A percentile compares a stretch with the other conserved stretches of the same genome.
Evolutionary conservation across 2,113 vertebrate species (phyloP).

Genomic region (Xenopus borealis): DNA sequence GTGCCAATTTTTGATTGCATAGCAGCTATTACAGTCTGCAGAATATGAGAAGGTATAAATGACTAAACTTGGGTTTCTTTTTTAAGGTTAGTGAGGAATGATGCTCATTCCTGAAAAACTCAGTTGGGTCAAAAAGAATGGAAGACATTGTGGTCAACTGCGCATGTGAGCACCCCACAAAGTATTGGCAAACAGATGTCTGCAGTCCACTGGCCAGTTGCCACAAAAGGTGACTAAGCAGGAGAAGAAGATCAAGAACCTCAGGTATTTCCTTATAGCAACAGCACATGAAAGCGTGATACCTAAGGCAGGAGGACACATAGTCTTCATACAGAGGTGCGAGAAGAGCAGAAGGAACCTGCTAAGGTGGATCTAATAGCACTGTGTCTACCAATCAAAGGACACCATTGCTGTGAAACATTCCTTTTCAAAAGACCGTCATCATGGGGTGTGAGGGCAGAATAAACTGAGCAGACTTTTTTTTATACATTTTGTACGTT

Average conservation of each 20-base stretch:
- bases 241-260: conserved; percentile 46
- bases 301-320: neutral
- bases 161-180: conserved; percentile 38
- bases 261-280: conserved; percentile 15
- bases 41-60: too few relatives aligned
- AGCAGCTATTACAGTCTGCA: too few relatives aligned
- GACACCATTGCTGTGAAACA: conserved; percentile 20
- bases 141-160: conserved; percentile 44
- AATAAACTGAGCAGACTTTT: conserved; percentile 60
- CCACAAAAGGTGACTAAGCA: conserved; percentile 39
- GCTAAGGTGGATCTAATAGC: conserved; percentile 24
- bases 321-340: neutral
- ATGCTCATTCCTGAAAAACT: conserved; percentile 86
- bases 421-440: conserved; percentile 39
- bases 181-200: conserved; percentile 53
- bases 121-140: conserved; percentile 19
- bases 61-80: conserved; percentile 22
- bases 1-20: too few relatives aligned
- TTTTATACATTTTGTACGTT: conserved; percentile 97
- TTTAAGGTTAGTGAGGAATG: conserved; percentile 85
- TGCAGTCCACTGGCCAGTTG: conserved; percentile 48
- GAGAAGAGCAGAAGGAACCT: rapidly evolving
- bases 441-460: conserved; percentile 45
- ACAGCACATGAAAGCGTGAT: neutral
- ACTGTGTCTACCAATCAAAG: conserved; percentile 47